phyloP scores from a whole-genome alignment of 1,140 invertebrate species.

The Dendroctonus valens region DNA sequence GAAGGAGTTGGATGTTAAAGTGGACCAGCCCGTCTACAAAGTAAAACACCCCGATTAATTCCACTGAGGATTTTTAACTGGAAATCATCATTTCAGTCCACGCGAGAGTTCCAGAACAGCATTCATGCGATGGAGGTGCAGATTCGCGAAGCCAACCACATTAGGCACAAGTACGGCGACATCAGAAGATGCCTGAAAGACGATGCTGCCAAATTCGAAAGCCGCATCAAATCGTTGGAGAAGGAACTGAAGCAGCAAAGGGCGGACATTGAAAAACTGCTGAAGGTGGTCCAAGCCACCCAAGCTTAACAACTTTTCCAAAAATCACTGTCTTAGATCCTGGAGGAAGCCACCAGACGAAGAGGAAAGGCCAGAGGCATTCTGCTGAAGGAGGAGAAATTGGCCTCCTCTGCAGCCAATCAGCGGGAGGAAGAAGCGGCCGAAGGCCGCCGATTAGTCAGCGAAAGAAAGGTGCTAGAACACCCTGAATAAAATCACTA shows the following conservation, averaged over 20 bases:
- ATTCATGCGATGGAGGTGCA: slow-evolving; percentile 75
- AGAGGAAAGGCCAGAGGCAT: slow-evolving; percentile 64
- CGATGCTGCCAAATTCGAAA: slow-evolving; percentile 71
- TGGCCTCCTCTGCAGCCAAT: slow-evolving; percentile 61
- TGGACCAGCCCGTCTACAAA: slow-evolving; percentile 41
- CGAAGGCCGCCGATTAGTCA: slow-evolving; percentile 64
- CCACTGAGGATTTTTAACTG: background rate
- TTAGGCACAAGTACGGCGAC: slow-evolving; percentile 71
- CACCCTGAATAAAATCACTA: no score
- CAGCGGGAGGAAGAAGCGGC: slow-evolving; percentile 62
- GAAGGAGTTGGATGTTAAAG: slow-evolving; percentile 36
- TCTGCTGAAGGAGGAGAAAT: slow-evolving; percentile 65
- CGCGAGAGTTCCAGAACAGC: slow-evolving; percentile 70
- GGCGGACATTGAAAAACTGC: slow-evolving; percentile 67
- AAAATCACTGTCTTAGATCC: slow-evolving; percentile 23
- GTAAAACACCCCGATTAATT: slow-evolving; percentile 21
- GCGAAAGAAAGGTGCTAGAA: slow-evolving; percentile 55
- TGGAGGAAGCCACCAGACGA: slow-evolving; percentile 65
- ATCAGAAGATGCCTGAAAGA: slow-evolving; percentile 69
- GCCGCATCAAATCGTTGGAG: slow-evolving; percentile 66
- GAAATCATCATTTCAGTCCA: slow-evolving; percentile 54
- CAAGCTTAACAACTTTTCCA: background rate
- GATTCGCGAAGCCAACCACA: slow-evolving; percentile 74
- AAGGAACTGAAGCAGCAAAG: slow-evolving; percentile 64
- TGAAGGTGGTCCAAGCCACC: slow-evolving; percentile 44